Percentiles rank a stretch among this genome's conserved stretches.
phyloP scores from a whole-genome alignment of 2,888 invertebrate genomes.

The Eulithis testata region DNA sequence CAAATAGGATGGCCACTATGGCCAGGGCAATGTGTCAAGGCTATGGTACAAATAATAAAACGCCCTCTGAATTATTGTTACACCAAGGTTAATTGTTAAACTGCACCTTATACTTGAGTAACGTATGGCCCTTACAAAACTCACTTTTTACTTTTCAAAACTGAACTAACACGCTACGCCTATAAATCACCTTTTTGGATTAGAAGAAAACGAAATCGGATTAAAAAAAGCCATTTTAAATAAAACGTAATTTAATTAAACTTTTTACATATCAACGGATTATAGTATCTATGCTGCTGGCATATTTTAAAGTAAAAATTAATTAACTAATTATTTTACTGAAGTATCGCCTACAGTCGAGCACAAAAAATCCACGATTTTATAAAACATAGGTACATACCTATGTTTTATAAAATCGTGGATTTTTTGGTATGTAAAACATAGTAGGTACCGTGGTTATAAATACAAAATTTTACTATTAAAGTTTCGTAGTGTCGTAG shows the following conservation, averaged over 20 bases:
- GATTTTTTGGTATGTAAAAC: too few relatives aligned
- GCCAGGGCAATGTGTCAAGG: constrained; percentile 53
- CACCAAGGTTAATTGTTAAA: constrained; percentile 9
- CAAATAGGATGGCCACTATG: constrained; percentile 44
- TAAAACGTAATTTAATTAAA: constrained; percentile 61
- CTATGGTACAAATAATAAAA: constrained; percentile 35
- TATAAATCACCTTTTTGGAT: constrained; percentile 7
- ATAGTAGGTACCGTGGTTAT: too few relatives aligned
- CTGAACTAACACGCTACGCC: too few relatives aligned
- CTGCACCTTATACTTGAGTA: too few relatives aligned
- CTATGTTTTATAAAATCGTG: too few relatives aligned
- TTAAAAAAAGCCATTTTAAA: constrained; percentile 46
- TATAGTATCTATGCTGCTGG: constrained; percentile 43
- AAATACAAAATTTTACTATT: too few relatives aligned
- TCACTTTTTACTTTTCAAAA: too few relatives aligned
- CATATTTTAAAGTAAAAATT: not conserved
- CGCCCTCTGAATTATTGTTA: constrained; percentile 15
- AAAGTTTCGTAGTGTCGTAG: constrained; percentile 1
- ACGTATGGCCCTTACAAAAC: too few relatives aligned
- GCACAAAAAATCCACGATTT: not conserved
- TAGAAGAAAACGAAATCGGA: constrained; percentile 46
- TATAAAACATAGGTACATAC: too few relatives aligned
- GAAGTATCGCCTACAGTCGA: too few relatives aligned
- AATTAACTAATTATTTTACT: not conserved
- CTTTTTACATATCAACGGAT: constrained; percentile 48